Conservation (phyloP, 1,140 invertebrate species). For the Cyphomyrmex costatus region DNA sequence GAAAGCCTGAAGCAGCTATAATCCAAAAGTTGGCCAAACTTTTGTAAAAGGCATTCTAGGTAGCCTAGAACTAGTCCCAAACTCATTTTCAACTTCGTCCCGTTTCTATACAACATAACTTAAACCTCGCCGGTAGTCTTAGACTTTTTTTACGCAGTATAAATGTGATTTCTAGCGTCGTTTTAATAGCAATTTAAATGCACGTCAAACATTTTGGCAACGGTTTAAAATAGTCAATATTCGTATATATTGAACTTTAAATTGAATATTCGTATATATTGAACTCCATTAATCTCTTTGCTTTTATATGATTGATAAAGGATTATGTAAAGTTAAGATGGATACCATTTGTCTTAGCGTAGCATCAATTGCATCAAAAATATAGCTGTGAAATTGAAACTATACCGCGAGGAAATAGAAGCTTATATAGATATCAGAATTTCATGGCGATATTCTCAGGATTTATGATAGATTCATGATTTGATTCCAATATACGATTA, state of each 20-base stretch:
- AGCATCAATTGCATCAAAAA: neutral
- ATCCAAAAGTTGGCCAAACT: slow-evolving; percentile 60
- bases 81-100: slow-evolving; percentile 62
- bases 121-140: slow-evolving; percentile 48
- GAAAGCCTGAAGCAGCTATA: slow-evolving; percentile 59
- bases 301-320: neutral
- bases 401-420: slow-evolving; percentile 1
- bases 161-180: slow-evolving; percentile 45
- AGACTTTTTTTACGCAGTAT: slow-evolving; percentile 44
- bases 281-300: neutral
- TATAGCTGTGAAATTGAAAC: slow-evolving; percentile 19
- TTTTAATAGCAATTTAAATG: slow-evolving; percentile 38
- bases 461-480: slow-evolving; percentile 47
- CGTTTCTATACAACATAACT: slow-evolving; percentile 56
- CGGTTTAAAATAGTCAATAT: neutral
- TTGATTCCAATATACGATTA: slow-evolving; percentile 46
- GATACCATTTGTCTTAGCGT: slow-evolving; percentile 1
- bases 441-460: slow-evolving; percentile 29
- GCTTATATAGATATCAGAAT: neutral
- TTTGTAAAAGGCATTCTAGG: slow-evolving; percentile 63
- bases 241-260: neutral
- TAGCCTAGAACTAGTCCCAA: slow-evolving; percentile 60
- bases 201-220: neutral
- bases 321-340: neutral
- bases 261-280: neutral